Conservation (phyloP, 2,888 invertebrate genomes). For the Anoncus sp. region DNA sequence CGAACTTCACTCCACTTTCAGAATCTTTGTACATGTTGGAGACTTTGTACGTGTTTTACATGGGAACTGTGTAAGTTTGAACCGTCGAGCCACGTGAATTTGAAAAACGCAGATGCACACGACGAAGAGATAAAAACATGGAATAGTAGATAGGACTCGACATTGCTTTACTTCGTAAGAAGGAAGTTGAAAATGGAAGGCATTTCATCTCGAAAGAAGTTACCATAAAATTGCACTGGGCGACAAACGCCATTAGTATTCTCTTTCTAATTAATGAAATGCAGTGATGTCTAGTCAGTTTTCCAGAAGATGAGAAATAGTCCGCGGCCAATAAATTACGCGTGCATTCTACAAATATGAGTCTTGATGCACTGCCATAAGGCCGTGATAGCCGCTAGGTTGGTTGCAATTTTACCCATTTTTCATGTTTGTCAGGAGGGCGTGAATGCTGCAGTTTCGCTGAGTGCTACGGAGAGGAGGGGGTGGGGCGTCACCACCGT, state of each 20-base stretch:
- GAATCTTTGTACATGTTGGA: background rate
- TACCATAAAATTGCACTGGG: background rate
- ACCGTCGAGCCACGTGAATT: background rate
- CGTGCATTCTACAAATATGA: slow-evolving; percentile 39
- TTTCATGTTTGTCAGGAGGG: slow-evolving; percentile 69
- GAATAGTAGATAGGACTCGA: background rate
- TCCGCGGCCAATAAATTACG: slow-evolving; percentile 31
- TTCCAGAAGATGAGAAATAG: background rate
- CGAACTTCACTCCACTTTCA: slow-evolving; percentile 21
- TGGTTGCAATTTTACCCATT: slow-evolving; percentile 67
- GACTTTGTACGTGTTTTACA: slow-evolving; percentile 1
- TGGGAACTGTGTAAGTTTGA: background rate
- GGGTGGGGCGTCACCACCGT: background rate
- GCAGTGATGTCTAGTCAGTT: slow-evolving; percentile 3
- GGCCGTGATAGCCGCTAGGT: slow-evolving; percentile 8
- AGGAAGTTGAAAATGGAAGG: background rate
- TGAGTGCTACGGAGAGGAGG: no score
- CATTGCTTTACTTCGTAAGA: background rate
- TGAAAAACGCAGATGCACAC: background rate
- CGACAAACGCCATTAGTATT: slow-evolving; percentile 12
- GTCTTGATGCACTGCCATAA: slow-evolving; percentile 37
- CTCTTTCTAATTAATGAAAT: background rate
- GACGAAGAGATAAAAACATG: background rate
- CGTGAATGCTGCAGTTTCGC: slow-evolving; percentile 1
- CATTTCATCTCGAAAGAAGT: background rate